Evolutionary conservation across 2,113 vertebrate species (phyloP).

Genomic region (Macaca fascicularis): DNA sequence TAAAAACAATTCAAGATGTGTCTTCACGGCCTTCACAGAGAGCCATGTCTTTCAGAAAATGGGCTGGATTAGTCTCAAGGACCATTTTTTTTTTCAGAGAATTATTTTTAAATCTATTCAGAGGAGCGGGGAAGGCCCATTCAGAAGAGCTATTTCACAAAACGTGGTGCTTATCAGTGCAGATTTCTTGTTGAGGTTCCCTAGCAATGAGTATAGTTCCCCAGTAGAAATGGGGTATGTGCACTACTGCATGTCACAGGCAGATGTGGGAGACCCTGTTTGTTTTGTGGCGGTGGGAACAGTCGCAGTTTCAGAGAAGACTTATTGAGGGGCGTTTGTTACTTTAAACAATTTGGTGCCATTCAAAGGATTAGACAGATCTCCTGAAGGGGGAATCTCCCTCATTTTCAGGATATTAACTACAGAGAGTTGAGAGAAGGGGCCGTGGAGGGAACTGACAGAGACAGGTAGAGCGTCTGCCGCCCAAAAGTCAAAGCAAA

Average conservation of each 20-base stretch:
- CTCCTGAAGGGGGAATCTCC: background rate
- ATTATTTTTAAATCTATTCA: background rate
- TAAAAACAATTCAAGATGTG: background rate
- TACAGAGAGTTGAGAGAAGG: background rate
- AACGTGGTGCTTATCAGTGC: background rate
- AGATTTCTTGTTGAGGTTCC: background rate
- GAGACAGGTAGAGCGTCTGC: background rate
- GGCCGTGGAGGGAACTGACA: background rate
- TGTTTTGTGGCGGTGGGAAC: background rate
- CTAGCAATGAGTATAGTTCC: background rate
- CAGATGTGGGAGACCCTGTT: background rate
- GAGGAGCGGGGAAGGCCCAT: background rate
- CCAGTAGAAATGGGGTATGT: background rate
- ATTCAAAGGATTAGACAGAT: background rate
- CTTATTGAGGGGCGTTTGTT: background rate
- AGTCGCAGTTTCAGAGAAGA: background rate
- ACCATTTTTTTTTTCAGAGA: background rate
- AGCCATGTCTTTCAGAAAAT: background rate
- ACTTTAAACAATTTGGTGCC: background rate
- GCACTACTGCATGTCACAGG: background rate
- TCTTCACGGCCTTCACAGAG: background rate
- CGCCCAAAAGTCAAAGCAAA: background rate
- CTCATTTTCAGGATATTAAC: background rate
- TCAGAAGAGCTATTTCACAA: background rate
- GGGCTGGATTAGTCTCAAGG: background rate